Evolutionary conservation across 2,113 vertebrate genomes (phyloP).

Genomic region (Ia io): DNA sequence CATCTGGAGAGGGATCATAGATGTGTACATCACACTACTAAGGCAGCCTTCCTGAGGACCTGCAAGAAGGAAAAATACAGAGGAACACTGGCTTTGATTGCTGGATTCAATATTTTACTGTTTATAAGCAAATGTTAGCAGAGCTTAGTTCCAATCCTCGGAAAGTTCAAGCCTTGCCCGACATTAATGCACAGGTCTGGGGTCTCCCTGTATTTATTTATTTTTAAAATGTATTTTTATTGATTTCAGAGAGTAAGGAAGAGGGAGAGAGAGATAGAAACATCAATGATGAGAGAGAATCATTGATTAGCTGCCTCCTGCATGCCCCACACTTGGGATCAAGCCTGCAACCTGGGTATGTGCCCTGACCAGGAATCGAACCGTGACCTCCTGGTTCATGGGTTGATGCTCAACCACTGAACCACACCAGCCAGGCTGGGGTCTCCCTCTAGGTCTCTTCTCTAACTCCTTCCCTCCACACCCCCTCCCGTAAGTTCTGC

Average conservation of each 20-base stretch:
- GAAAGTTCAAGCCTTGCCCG: background rate
- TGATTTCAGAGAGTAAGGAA: too few species aligned
- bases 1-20: slow-evolving; percentile 92
- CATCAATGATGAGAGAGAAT: too few species aligned
- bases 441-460: background rate
- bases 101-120: background rate
- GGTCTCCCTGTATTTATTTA: background rate
- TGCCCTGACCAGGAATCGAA: too few species aligned
- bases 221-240: too few species aligned
- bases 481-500: background rate
- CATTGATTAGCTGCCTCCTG: too few species aligned
- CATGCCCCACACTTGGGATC: too few species aligned
- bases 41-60: slow-evolving; percentile 92
- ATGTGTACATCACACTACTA: slow-evolving; percentile 90
- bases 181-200: background rate
- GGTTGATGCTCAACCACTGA: too few species aligned
- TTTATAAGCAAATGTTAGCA: background rate
- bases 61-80: slow-evolving; percentile 69
- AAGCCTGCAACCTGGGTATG: too few species aligned
- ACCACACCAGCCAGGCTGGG: background rate
- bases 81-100: background rate
- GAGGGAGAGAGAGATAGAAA: too few species aligned
- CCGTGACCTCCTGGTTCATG: too few species aligned
- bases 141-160: background rate
- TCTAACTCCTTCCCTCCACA: rapidly evolving